phyloP scores from a whole-genome alignment of 2,113 vertebrate species.

The Tamias sibiricus region DNA sequence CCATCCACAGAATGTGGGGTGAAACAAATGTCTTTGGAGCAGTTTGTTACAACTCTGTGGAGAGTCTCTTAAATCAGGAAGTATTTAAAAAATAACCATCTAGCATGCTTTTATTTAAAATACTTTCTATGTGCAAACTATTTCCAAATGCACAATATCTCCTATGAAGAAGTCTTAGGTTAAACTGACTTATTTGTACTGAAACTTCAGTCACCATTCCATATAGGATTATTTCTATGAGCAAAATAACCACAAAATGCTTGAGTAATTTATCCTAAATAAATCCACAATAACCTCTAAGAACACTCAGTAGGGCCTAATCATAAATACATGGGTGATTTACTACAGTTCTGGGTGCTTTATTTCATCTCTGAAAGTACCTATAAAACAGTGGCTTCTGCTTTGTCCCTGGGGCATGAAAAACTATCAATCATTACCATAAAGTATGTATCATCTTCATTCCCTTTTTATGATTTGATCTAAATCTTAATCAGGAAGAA shows the following conservation, averaged over 20 bases:
- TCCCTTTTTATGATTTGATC: conserved; percentile 47
- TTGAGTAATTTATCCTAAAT: conserved; percentile 24
- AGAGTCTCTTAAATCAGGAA: neutral
- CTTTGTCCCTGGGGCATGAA: conserved; percentile 33
- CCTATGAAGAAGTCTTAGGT: neutral
- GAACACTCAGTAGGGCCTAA: conserved; percentile 21
- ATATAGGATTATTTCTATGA: neutral
- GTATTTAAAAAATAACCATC: neutral
- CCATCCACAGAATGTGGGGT: neutral
- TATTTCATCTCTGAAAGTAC: conserved; percentile 45
- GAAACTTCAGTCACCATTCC: neutral
- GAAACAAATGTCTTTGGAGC: neutral
- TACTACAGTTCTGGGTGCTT: conserved; percentile 3
- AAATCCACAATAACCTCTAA: conserved; percentile 12
- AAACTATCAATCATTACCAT: conserved; percentile 70
- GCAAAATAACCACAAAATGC: neutral
- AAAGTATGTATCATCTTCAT: conserved; percentile 67
- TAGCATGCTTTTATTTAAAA: neutral
- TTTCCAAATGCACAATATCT: neutral
- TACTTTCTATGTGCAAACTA: neutral
- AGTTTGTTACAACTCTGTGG: neutral
- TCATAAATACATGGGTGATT: neutral
- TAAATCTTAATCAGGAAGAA: conserved; percentile 61
- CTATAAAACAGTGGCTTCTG: conserved; percentile 14
- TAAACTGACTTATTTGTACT: neutral